These are phyloP conservation scores for Diuraphis noxia DNA, from an alignment of 1,140 invertebrate species.

Conservation along the genomic window DNA sequence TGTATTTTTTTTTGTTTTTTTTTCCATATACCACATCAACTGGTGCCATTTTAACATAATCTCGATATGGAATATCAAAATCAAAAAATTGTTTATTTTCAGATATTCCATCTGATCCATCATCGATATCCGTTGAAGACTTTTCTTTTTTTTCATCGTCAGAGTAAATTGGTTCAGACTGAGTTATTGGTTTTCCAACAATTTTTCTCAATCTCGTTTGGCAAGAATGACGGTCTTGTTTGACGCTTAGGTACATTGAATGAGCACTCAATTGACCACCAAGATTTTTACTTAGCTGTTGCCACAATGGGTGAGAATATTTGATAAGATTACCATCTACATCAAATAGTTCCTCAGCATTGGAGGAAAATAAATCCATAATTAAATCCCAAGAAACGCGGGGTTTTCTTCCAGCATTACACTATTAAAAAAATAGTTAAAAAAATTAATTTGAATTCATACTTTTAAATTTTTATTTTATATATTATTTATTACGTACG, in stretches of 20 bases:
- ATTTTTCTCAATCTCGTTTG: background rate
- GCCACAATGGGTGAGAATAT: background rate
- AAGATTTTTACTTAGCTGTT: background rate
- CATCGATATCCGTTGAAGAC: background rate
- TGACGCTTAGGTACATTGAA: background rate
- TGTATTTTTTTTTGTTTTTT: background rate
- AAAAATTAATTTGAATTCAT: too few species aligned
- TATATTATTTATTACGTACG: too few species aligned
- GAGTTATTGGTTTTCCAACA: background rate
- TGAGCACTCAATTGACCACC: background rate
- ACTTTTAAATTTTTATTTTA: too few species aligned
- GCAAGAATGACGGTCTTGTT: background rate
- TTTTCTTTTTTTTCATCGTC: background rate
- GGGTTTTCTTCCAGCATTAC: background rate
- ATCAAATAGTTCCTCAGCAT: background rate
- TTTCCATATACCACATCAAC: constrained; percentile 14
- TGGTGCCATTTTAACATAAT: constrained; percentile 8
- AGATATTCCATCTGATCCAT: background rate
- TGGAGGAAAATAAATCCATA: background rate
- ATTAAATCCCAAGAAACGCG: background rate
- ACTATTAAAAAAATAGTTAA: background rate
- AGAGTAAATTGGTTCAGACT: background rate
- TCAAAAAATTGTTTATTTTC: background rate
- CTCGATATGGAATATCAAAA: background rate
- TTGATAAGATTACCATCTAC: background rate